A percentile compares a stretch with the other conserved stretches of the same genome.
Conservation (phyloP, 2,797 vertebrate species). For the Melopsittacus undulatus region DNA sequence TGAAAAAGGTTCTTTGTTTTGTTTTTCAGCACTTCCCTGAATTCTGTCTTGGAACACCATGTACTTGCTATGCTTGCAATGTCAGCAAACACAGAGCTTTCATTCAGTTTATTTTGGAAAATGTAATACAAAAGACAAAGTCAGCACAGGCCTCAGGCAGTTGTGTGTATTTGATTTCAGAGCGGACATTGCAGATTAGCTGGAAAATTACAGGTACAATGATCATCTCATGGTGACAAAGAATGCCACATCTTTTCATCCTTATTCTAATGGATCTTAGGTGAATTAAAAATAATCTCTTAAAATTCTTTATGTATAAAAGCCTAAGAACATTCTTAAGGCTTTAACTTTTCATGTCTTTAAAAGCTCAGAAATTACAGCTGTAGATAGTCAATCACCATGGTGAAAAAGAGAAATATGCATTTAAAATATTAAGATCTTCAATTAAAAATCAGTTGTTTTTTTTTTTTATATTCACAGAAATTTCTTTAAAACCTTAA, state of each 20-base stretch:
- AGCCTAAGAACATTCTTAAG: neutral
- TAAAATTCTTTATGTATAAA: neutral
- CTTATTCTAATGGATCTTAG: neutral
- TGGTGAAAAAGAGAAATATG: neutral
- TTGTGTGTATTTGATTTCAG: neutral
- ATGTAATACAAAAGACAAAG: neutral
- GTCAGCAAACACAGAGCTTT: neutral
- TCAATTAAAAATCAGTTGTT: neutral
- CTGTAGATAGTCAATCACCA: neutral
- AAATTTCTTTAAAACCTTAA: neutral
- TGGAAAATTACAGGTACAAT: neutral
- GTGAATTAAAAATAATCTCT: neutral
- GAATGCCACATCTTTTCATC: neutral
- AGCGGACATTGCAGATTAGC: neutral
- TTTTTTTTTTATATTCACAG: neutral
- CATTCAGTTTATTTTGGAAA: neutral
- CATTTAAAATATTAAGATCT: neutral
- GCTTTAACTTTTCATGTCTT: neutral
- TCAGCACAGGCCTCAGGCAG: neutral
- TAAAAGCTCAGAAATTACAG: neutral
- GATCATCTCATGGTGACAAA: neutral
- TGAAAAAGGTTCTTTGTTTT: neutral
- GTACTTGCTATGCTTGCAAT: neutral
- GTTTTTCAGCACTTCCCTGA: neutral
- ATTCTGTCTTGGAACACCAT: neutral